Evolutionary conservation across 1,140 invertebrate species (phyloP).

Genomic region (Aporrectodea caliginosa): DNA sequence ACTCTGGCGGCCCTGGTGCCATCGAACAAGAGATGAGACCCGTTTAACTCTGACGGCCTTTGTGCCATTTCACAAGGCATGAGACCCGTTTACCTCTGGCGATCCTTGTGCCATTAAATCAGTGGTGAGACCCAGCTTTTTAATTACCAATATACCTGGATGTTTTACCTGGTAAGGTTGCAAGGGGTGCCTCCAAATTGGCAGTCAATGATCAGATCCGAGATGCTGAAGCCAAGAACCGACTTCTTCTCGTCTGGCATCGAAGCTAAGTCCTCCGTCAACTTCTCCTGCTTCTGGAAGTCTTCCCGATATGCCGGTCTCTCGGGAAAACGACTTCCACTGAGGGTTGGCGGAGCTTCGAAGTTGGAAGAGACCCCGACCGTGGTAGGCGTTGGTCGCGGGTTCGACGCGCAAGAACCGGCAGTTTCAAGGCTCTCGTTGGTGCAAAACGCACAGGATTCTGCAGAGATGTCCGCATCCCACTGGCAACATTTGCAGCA

Average conservation of each 20-base stretch:
- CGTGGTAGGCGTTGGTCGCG: neutral
- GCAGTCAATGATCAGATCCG: slow-evolving; percentile 11
- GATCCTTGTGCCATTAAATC: no score
- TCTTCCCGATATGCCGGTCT: slow-evolving; percentile 5
- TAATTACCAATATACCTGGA: no score
- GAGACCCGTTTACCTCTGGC: no score
- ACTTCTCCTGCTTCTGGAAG: slow-evolving; percentile 9
- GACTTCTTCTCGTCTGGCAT: neutral
- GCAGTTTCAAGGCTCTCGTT: neutral
- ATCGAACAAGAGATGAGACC: no score
- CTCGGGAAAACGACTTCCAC: neutral
- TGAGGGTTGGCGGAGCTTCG: neutral
- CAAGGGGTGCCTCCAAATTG: neutral
- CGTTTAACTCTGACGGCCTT: no score
- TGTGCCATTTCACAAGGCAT: no score
- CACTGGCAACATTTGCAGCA: neutral
- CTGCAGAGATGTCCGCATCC: neutral
- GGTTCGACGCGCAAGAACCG: neutral
- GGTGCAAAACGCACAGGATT: neutral
- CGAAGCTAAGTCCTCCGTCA: neutral
- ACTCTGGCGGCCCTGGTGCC: no score
- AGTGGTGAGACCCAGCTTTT: no score
- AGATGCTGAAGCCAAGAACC: neutral
- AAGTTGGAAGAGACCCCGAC: neutral
- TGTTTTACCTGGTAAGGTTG: neutral